These are phyloP conservation scores for Bucorvus abyssinicus DNA, from an alignment of 2,797 vertebrate species.

Conservation along the genomic window DNA sequence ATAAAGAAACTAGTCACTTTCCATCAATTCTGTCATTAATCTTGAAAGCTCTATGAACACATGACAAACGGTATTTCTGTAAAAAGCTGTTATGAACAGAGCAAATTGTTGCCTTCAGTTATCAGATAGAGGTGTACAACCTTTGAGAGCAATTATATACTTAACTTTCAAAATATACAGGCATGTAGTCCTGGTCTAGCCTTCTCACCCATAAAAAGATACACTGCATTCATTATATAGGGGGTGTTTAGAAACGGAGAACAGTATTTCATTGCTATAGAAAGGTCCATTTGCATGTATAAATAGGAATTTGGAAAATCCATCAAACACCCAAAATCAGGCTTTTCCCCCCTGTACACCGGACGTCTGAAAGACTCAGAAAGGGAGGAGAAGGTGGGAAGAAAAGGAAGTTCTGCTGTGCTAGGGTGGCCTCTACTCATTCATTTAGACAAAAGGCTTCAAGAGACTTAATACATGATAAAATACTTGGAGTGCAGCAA, in stretches of 20 bases:
- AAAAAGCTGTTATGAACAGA: slow-evolving; percentile 34
- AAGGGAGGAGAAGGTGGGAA: neutral
- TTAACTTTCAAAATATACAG: slow-evolving; percentile 49
- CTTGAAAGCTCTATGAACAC: slow-evolving; percentile 1
- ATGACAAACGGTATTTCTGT: slow-evolving; percentile 37
- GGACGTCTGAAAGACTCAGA: slow-evolving; percentile 33
- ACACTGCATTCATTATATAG: slow-evolving; percentile 26
- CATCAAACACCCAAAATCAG: slow-evolving; percentile 33
- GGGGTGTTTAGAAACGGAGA: slow-evolving; percentile 49
- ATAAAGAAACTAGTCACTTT: slow-evolving; percentile 64
- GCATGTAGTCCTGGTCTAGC: slow-evolving; percentile 33
- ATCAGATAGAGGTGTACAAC: slow-evolving; percentile 35
- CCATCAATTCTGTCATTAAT: slow-evolving; percentile 47
- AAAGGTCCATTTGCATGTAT: slow-evolving; percentile 39
- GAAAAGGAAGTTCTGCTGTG: neutral
- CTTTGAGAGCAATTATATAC: slow-evolving; percentile 30
- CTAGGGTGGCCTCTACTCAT: neutral
- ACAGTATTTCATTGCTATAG: slow-evolving; percentile 16
- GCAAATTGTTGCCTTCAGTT: slow-evolving; percentile 30
- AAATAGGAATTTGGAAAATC: slow-evolving; percentile 54
- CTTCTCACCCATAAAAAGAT: slow-evolving; percentile 44
- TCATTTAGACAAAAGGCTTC: slow-evolving; percentile 44
- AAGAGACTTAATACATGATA: slow-evolving; percentile 25
- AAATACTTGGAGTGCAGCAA: slow-evolving; percentile 49
- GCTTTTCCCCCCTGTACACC: slow-evolving; percentile 26